phyloP scores from a whole-genome alignment of 1,140 invertebrate species.

The Bombyx mandarina region DNA sequence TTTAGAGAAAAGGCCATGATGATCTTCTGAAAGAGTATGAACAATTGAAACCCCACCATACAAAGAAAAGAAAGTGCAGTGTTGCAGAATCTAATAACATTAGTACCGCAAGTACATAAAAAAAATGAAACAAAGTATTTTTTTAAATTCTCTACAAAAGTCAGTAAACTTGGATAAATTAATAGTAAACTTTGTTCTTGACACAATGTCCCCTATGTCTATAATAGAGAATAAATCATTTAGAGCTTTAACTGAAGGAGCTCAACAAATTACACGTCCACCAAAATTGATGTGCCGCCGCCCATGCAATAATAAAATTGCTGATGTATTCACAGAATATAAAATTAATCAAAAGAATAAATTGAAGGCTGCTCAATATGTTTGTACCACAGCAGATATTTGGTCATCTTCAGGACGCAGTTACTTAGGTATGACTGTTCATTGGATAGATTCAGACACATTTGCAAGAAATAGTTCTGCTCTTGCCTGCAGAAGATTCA shows the following conservation, averaged over 20 bases:
- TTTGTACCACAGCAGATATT: conserved; percentile 17
- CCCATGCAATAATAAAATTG: background rate
- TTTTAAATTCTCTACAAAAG: too few species aligned
- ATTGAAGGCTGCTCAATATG: conserved; percentile 3
- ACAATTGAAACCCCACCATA: too few species aligned
- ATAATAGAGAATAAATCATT: background rate
- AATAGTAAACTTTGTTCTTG: background rate
- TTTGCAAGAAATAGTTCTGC: conserved; percentile 12
- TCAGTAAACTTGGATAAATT: too few species aligned
- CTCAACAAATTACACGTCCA: background rate
- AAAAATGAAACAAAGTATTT: too few species aligned
- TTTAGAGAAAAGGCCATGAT: too few species aligned
- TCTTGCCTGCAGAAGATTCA: conserved; percentile 15
- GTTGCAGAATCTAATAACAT: too few species aligned
- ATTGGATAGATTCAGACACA: conserved; percentile 15
- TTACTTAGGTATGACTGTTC: conserved; percentile 16
- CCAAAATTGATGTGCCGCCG: background rate
- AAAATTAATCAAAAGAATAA: conserved; percentile 3
- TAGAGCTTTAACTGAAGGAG: background rate
- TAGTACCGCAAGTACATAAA: too few species aligned
- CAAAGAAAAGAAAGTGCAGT: too few species aligned
- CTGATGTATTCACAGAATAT: background rate
- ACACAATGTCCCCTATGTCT: background rate
- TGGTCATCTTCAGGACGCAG: conserved; percentile 12
- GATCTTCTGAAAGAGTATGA: too few species aligned